Evolutionary conservation across 2,113 vertebrate species (phyloP).

Genomic region (Pampusana beccarii): DNA sequence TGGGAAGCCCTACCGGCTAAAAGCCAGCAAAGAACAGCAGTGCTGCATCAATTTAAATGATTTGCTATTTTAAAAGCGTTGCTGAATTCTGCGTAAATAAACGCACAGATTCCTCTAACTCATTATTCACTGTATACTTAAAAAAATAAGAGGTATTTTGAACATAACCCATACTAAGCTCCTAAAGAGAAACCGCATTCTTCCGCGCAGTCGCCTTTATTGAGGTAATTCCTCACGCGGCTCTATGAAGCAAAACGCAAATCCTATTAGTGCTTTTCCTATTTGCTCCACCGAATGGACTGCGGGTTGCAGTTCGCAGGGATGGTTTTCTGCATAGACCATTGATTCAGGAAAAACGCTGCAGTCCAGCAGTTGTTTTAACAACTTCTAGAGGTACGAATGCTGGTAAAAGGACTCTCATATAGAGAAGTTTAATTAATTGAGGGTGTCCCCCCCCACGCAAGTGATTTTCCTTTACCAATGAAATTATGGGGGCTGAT

Average conservation of each 20-base stretch:
- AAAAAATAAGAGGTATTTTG: not conserved
- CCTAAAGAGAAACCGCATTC: not conserved
- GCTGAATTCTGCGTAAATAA: not conserved
- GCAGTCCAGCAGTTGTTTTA: not conserved
- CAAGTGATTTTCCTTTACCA: not conserved
- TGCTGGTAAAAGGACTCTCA: not conserved
- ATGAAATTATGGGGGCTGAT: not conserved
- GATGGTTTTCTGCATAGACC: not conserved
- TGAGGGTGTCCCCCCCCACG: not conserved
- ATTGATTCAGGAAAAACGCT: not conserved
- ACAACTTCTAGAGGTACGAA: not conserved
- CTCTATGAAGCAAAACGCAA: not conserved
- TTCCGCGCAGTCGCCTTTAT: not conserved
- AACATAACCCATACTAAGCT: constrained; percentile 10
- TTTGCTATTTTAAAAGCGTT: not conserved
- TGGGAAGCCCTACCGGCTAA: not conserved
- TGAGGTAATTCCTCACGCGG: constrained; percentile 39
- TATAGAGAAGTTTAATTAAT: not conserved
- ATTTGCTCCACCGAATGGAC: not conserved
- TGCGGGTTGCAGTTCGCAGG: not conserved
- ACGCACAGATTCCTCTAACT: not conserved
- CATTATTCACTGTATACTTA: not conserved
- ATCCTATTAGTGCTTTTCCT: constrained; percentile 25
- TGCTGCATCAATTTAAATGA: not conserved
- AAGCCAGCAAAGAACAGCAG: not conserved